These are phyloP conservation scores for Periophthalmus modestus DNA, from an alignment of 2,113 vertebrate genomes.

Conservation along the genomic window DNA sequence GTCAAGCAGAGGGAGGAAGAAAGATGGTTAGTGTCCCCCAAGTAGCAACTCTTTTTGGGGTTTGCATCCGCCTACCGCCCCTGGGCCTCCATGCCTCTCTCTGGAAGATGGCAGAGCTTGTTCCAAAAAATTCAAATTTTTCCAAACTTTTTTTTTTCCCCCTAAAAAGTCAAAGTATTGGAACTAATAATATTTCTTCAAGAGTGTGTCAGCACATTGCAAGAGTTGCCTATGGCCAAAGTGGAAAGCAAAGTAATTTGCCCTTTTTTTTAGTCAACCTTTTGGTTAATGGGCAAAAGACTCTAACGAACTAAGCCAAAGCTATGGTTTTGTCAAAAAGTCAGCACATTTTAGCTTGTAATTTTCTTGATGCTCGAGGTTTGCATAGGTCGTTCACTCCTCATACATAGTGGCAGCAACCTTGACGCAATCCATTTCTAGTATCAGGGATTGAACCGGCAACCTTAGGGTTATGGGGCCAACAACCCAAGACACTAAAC, in stretches of 20 bases:
- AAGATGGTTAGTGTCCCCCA: conserved; percentile 59
- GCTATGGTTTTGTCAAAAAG: neutral
- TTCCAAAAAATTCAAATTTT: neutral
- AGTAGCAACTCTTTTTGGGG: conserved; percentile 46
- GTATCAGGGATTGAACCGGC: neutral
- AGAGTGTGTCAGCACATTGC: neutral
- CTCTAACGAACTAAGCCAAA: neutral
- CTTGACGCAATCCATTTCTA: neutral
- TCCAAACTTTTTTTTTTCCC: neutral
- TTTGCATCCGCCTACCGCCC: conserved; percentile 28
- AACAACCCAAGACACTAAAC: neutral
- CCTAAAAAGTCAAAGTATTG: neutral
- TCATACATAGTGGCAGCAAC: no score
- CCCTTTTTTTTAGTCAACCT: neutral
- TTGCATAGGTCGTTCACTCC: neutral
- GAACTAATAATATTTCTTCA: neutral
- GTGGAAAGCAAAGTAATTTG: no score
- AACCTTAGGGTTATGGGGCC: neutral
- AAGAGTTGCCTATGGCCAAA: neutral
- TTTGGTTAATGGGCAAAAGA: neutral
- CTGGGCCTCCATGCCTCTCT: neutral
- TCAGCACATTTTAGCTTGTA: neutral
- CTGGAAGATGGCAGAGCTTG: neutral
- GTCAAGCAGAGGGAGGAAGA: conserved; percentile 54
- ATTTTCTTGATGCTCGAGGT: neutral